phyloP scores from a whole-genome alignment of 2,113 vertebrate genomes.

The Myiopsitta monachus region DNA sequence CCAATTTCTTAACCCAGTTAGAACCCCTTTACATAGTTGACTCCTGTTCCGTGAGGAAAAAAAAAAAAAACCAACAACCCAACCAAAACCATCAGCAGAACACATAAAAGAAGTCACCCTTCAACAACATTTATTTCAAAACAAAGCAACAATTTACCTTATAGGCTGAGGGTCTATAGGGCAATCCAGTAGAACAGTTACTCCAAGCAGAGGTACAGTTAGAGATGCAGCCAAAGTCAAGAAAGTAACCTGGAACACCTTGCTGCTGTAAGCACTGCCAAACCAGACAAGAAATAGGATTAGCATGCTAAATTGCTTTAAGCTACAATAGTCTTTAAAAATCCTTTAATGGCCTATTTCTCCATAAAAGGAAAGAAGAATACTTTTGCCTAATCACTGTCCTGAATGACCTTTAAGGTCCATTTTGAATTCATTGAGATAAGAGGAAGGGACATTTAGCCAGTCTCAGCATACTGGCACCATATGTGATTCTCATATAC shows the following conservation, averaged over 20 bases:
- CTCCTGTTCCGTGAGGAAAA: not conserved
- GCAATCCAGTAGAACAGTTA: constrained; percentile 86
- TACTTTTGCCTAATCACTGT: not conserved
- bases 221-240: constrained; percentile 80
- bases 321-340: not conserved
- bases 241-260: constrained; percentile 89
- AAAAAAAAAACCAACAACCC: not conserved
- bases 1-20: not conserved
- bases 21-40: not conserved
- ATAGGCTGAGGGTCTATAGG: constrained; percentile 89
- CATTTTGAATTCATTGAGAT: not conserved
- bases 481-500: not conserved
- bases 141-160: constrained; percentile 73
- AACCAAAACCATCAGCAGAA: not conserved
- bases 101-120: not conserved
- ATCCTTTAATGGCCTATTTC: not conserved
- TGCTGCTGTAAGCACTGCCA: constrained; percentile 88
- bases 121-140: not conserved
- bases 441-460: not conserved
- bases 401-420: not conserved
- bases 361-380: not conserved
- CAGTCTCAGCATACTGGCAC: not conserved
- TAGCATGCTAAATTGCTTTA: not conserved
- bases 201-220: constrained; percentile 81
- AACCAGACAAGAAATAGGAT: not conserved